These are phyloP conservation scores for Phengaris alcon DNA, from an alignment of 2,888 invertebrate genomes.

Conservation along the genomic window DNA sequence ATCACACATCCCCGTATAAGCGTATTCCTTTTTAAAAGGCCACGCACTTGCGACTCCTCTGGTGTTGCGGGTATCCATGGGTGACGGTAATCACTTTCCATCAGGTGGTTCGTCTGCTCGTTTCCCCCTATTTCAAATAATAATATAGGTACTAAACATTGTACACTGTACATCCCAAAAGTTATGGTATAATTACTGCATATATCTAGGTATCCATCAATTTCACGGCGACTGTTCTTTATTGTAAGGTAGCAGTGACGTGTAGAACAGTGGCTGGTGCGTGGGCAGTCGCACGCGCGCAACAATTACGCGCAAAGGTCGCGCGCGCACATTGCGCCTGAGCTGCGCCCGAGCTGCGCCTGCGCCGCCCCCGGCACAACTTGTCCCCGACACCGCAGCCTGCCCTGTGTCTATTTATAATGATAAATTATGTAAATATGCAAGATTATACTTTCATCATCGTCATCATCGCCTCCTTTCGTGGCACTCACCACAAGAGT, in stretches of 20 bases:
- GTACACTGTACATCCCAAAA: not conserved
- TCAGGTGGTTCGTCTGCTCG: too few relatives aligned
- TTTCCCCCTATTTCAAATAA: too few relatives aligned
- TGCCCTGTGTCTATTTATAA: slow-evolving; percentile 29
- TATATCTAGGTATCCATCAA: not conserved
- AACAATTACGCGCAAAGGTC: slow-evolving; percentile 74
- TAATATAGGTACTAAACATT: not conserved
- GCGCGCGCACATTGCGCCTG: slow-evolving; percentile 71
- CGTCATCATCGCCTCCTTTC: not conserved
- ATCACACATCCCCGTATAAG: not conserved
- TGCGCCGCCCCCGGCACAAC: slow-evolving; percentile 26
- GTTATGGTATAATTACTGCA: not conserved
- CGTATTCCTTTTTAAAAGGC: too few relatives aligned
- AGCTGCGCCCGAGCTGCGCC: slow-evolving; percentile 43
- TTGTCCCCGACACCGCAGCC: slow-evolving; percentile 27
- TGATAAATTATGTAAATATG: slow-evolving; percentile 17
- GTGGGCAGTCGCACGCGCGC: slow-evolving; percentile 62
- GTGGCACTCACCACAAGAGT: too few relatives aligned
- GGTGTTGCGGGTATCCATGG: too few relatives aligned
- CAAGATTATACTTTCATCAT: not conserved
- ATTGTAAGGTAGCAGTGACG: slow-evolving; percentile 58
- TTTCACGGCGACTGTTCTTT: slow-evolving; percentile 7
- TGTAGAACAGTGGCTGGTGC: slow-evolving; percentile 50
- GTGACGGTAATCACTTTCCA: too few relatives aligned
- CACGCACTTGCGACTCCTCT: too few relatives aligned